These are phyloP conservation scores for Dendropsophus ebraccatus DNA, from an alignment of 2,113 vertebrate genomes.

Conservation along the genomic window DNA sequence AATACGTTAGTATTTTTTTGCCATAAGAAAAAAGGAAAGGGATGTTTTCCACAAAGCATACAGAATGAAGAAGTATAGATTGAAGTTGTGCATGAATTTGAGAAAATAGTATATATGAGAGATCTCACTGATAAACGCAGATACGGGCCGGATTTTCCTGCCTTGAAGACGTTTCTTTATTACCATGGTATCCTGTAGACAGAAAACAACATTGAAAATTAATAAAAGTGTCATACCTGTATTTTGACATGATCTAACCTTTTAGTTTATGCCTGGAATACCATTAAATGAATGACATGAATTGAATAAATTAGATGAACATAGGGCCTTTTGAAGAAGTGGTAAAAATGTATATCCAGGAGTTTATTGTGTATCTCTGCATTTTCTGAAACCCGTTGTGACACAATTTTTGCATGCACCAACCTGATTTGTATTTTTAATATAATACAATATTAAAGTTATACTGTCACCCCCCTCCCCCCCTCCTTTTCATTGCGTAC, in stretches of 20 bases:
- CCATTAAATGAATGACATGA: neutral
- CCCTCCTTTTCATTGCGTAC: too few relatives aligned
- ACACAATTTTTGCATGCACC: too few relatives aligned
- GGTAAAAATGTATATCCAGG: neutral
- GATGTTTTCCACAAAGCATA: slow-evolving; percentile 43
- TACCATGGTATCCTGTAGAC: slow-evolving; percentile 85
- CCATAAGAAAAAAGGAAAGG: slow-evolving; percentile 24
- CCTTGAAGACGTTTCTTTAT: slow-evolving; percentile 87
- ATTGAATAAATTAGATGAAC: neutral
- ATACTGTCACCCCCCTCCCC: too few relatives aligned
- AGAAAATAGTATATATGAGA: slow-evolving; percentile 32
- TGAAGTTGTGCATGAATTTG: slow-evolving; percentile 18
- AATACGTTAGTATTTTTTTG: neutral
- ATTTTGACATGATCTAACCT: too few relatives aligned
- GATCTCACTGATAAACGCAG: slow-evolving; percentile 85
- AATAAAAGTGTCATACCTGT: too few relatives aligned
- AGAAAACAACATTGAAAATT: neutral
- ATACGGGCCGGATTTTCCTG: slow-evolving; percentile 85
- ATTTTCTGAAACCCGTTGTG: too few relatives aligned
- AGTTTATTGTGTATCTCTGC: too few relatives aligned
- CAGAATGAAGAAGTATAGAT: slow-evolving; percentile 15
- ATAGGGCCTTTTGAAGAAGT: neutral
- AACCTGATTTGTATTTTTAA: too few relatives aligned
- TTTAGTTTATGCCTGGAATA: neutral
- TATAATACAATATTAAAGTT: too few relatives aligned